Percentiles rank a stretch among this genome's conserved stretches.
phyloP scores from a whole-genome alignment of 2,888 invertebrate species.

The Agrilus cyanescens region DNA sequence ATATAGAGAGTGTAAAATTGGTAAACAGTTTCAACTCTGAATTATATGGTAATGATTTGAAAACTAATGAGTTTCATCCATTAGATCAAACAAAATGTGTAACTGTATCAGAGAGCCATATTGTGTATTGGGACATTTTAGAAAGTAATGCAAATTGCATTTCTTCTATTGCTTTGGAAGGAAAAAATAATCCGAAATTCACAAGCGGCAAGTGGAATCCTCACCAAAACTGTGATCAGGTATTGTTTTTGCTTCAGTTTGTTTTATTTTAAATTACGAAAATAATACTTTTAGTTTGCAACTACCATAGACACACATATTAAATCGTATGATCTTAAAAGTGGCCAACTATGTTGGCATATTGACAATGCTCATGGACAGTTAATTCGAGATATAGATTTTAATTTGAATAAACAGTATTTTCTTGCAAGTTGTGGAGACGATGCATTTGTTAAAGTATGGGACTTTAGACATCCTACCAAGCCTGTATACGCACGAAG shows the following conservation, averaged over 20 bases:
- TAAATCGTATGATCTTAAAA: slow-evolving; percentile 77
- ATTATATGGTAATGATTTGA: slow-evolving; percentile 56
- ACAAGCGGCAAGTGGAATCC: slow-evolving; percentile 91
- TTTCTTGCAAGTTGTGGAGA: slow-evolving; percentile 90
- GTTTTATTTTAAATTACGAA: background rate
- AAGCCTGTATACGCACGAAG: slow-evolving; percentile 68
- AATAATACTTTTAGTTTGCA: slow-evolving; percentile 47
- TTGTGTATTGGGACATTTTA: slow-evolving; percentile 64
- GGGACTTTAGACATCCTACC: slow-evolving; percentile 81
- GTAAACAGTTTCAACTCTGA: slow-evolving; percentile 37
- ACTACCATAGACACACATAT: slow-evolving; percentile 78
- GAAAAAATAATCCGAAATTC: slow-evolving; percentile 66
- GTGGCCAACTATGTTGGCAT: slow-evolving; percentile 64
- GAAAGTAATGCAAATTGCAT: slow-evolving; percentile 37
- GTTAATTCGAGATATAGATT: slow-evolving; percentile 82
- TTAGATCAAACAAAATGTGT: slow-evolving; percentile 58
- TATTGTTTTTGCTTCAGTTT: slow-evolving; percentile 16
- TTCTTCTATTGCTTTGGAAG: slow-evolving; percentile 37
- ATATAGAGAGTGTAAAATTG: slow-evolving; percentile 38
- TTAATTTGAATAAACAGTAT: slow-evolving; percentile 96
- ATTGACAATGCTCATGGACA: slow-evolving; percentile 79
- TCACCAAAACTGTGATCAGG: slow-evolving; percentile 75
- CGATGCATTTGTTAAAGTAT: slow-evolving; percentile 88
- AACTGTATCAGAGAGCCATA: slow-evolving; percentile 65
- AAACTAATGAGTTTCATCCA: slow-evolving; percentile 80